These are phyloP conservation scores for Chrysemys picta DNA, from an alignment of 2,113 vertebrate genomes.

Conservation along the genomic window DNA sequence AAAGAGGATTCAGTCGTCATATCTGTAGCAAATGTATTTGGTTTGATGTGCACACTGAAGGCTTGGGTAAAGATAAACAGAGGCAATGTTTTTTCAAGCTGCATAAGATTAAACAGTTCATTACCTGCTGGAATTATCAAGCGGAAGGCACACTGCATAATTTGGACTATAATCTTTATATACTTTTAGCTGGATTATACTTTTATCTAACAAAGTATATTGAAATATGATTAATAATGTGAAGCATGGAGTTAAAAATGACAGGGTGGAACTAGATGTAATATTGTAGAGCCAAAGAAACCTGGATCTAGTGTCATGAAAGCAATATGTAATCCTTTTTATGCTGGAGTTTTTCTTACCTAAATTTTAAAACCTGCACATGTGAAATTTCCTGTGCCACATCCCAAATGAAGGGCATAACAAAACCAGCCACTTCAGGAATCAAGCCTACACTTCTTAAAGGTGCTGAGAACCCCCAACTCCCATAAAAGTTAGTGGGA, in stretches of 20 bases:
- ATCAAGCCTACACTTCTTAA: background rate
- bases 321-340: background rate
- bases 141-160: constrained; percentile 42
- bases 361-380: background rate
- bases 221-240: constrained; percentile 35
- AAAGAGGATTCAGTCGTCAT: background rate
- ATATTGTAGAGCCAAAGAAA: constrained; percentile 35
- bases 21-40: constrained; percentile 19
- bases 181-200: constrained; percentile 14
- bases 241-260: background rate
- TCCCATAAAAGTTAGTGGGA: background rate
- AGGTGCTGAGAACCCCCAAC: background rate
- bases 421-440: background rate
- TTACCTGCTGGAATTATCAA: constrained; percentile 63
- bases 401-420: background rate
- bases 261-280: background rate
- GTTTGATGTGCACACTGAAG: background rate
- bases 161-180: constrained; percentile 52
- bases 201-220: constrained; percentile 34
- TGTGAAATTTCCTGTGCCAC: background rate
- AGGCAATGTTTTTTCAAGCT: constrained; percentile 21
- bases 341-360: background rate
- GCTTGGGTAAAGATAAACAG: constrained; percentile 46
- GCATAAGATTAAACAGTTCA: constrained; percentile 52
- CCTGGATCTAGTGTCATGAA: background rate